Conservation (phyloP, 2,797 vertebrate species). For the Sebastes nivosus region DNA sequence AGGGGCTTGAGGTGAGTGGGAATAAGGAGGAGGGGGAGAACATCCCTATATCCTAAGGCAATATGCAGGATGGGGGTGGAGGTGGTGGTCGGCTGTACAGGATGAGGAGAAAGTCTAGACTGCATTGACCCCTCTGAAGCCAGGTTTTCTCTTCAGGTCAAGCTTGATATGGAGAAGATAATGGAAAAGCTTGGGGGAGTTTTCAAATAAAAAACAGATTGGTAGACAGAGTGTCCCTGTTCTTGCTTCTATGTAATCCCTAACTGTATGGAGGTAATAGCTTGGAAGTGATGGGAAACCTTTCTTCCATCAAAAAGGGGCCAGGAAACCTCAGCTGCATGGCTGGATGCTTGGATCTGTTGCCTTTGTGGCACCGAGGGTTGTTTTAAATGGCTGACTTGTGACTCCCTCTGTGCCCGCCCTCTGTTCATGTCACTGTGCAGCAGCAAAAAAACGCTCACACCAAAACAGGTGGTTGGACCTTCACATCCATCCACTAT, state of each 20-base stretch:
- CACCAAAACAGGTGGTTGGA: slow-evolving; percentile 16
- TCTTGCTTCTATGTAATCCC: slow-evolving; percentile 77
- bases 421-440: slow-evolving; percentile 21
- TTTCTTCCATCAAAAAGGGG: slow-evolving; percentile 74
- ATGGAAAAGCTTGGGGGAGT: slow-evolving; percentile 91
- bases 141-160: slow-evolving; percentile 86
- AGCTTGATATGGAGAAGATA: slow-evolving; percentile 86
- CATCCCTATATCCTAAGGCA: slow-evolving; percentile 65
- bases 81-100: slow-evolving; percentile 71
- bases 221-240: slow-evolving; percentile 81
- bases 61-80: slow-evolving; percentile 72
- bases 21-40: slow-evolving; percentile 33
- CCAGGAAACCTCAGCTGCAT: slow-evolving; percentile 55
- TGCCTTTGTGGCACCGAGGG: slow-evolving; percentile 36
- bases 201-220: slow-evolving; percentile 86
- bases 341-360: slow-evolving; percentile 54
- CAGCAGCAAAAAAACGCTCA: not conserved
- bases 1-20: slow-evolving; percentile 61
- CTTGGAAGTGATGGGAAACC: slow-evolving; percentile 82
- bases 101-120: slow-evolving; percentile 85
- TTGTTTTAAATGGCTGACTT: slow-evolving; percentile 53
- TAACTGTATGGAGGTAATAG: slow-evolving; percentile 84
- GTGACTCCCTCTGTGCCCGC: slow-evolving; percentile 15
- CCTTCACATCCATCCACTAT: not conserved
- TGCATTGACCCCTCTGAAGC: slow-evolving; percentile 88